A percentile compares a stretch with the other conserved stretches of the same genome.
These are phyloP conservation scores for Pheosia tremula DNA, from an alignment of 2,888 invertebrate species.

Conservation along the genomic window DNA sequence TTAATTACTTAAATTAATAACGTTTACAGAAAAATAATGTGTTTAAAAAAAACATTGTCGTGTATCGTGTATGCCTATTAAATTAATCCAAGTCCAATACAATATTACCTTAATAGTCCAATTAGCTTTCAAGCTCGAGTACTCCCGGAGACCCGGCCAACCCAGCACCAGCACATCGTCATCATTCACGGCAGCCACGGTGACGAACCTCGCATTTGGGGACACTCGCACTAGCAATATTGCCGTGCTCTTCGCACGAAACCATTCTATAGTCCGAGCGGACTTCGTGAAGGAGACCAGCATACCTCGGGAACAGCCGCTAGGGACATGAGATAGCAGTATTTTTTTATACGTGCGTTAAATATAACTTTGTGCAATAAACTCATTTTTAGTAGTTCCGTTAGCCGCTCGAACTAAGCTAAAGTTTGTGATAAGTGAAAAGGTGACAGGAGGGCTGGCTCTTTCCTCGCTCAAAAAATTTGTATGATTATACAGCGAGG, in stretches of 20 bases:
- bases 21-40: too few relatives aligned
- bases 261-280: constrained; percentile 36
- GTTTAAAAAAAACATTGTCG: too few relatives aligned
- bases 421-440: too few relatives aligned
- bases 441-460: too few relatives aligned
- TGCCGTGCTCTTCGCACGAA: constrained; percentile 26
- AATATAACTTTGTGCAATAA: too few relatives aligned
- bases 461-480: too few relatives aligned
- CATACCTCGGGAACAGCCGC: constrained; percentile 67
- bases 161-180: constrained; percentile 49
- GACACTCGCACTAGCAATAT: constrained; percentile 60
- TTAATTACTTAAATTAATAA: too few relatives aligned
- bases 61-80: too few relatives aligned
- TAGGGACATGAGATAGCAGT: constrained; percentile 27
- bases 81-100: too few relatives aligned
- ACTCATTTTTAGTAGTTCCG: too few relatives aligned
- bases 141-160: constrained; percentile 60
- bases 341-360: neutral
- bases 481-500: too few relatives aligned
- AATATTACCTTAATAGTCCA: constrained; percentile 60
- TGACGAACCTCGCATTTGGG: constrained; percentile 68
- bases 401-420: too few relatives aligned
- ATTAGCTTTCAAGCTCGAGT: constrained; percentile 44
- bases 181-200: constrained; percentile 49
- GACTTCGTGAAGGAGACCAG: constrained; percentile 48